These are phyloP conservation scores for Apodemus sylvaticus DNA, from an alignment of 2,113 vertebrate genomes.

Conservation along the genomic window DNA sequence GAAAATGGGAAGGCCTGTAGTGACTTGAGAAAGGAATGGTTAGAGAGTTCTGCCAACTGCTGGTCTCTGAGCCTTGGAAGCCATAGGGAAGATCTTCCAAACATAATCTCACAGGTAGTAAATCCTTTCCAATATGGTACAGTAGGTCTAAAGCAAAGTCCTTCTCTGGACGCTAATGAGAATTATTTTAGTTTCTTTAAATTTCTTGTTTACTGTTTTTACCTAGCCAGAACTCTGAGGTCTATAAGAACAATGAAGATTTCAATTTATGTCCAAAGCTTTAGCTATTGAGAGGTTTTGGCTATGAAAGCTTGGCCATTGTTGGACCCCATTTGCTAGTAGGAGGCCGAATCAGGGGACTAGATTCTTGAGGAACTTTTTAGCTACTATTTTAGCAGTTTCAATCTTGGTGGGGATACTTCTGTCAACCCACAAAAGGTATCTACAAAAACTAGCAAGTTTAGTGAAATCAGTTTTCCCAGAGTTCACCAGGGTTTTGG, in stretches of 20 bases:
- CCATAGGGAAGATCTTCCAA: too few species aligned
- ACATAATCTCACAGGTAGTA: background rate
- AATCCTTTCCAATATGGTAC: too few species aligned
- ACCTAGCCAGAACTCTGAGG: background rate
- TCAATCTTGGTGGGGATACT: background rate
- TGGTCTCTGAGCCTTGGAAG: background rate
- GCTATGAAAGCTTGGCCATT: background rate
- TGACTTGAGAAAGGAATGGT: background rate
- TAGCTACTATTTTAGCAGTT: background rate
- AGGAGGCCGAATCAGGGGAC: background rate
- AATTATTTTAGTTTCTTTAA: background rate
- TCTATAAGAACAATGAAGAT: background rate
- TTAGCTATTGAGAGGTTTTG: background rate
- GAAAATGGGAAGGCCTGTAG: background rate
- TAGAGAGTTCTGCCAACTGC: background rate
- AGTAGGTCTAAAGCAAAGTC: background rate
- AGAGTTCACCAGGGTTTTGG: background rate
- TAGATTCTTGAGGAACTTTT: background rate
- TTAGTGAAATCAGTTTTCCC: background rate
- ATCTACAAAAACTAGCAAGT: background rate
- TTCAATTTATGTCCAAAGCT: background rate
- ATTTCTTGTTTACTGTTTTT: background rate
- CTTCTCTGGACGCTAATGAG: background rate
- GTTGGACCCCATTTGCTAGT: background rate
- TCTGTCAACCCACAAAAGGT: background rate